Evolutionary conservation across 2,888 invertebrate genomes (phyloP).

Genomic region (Caenorhabditis plicata): DNA sequence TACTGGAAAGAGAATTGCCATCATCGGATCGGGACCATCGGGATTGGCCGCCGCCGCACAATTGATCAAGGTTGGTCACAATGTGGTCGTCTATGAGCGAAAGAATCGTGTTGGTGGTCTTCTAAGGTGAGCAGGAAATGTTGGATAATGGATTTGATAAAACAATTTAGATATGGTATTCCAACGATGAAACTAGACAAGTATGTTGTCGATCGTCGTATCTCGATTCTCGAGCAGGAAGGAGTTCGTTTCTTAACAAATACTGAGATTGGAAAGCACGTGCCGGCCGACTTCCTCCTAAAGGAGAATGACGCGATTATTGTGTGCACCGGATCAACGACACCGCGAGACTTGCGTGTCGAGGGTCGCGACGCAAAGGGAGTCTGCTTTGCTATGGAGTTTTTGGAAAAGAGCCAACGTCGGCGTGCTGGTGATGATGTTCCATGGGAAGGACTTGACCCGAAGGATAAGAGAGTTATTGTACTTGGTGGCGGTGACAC

Average conservation of each 20-base stretch:
- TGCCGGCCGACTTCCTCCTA: conserved; percentile 73
- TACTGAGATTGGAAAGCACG: conserved; percentile 86
- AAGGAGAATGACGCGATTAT: conserved; percentile 81
- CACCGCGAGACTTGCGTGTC: conserved; percentile 82
- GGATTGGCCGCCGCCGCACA: conserved; percentile 92
- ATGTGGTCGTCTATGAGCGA: conserved; percentile 92
- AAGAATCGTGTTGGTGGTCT: conserved; percentile 93
- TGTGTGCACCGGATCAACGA: conserved; percentile 89
- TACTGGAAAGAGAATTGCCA: conserved; percentile 81
- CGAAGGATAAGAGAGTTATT: conserved; percentile 89
- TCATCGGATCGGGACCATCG: conserved; percentile 83
- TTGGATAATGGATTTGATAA: too few relatives aligned
- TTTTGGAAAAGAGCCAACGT: conserved; percentile 94
- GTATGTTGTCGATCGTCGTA: conserved; percentile 79
- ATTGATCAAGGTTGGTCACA: conserved; percentile 91
- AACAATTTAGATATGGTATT: conserved; percentile 82
- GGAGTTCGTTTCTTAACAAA: conserved; percentile 87
- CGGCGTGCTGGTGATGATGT: conserved; percentile 72
- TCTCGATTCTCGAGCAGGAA: conserved; percentile 83
- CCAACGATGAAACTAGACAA: conserved; percentile 98
- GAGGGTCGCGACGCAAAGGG: conserved; percentile 79
- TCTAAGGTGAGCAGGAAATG: conserved; percentile 74
- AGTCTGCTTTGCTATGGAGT: conserved; percentile 96
- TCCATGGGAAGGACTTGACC: conserved; percentile 73
- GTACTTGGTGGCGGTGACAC: conserved; percentile 86